phyloP scores from a whole-genome alignment of 1,140 invertebrate species.

The Drosophila ananassae region DNA sequence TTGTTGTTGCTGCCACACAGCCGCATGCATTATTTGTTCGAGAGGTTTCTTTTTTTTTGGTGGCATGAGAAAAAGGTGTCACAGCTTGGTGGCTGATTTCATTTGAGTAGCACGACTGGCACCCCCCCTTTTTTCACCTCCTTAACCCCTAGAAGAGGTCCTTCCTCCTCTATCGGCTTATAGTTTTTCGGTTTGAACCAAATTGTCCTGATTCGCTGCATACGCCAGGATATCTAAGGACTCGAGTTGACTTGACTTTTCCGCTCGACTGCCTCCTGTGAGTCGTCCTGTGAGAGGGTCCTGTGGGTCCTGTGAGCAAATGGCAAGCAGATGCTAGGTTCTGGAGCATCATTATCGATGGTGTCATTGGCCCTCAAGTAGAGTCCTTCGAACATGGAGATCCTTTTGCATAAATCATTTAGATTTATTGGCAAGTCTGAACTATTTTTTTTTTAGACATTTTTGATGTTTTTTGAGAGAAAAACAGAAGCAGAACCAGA shows the following conservation, averaged over 20 bases:
- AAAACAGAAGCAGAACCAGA: conserved; percentile 18
- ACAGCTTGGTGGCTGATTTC: conserved; percentile 35
- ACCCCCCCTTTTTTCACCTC: conserved; percentile 5
- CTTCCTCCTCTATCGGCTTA: background rate
- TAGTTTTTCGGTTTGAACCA: conserved; percentile 36
- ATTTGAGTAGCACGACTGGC: conserved; percentile 45
- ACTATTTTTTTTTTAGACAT: background rate
- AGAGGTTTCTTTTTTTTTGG: conserved; percentile 41
- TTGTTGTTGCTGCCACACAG: conserved; percentile 19
- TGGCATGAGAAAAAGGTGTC: conserved; percentile 10
- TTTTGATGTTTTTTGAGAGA: conserved; percentile 28
- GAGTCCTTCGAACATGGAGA: conserved; percentile 9
- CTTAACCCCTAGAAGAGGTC: background rate
- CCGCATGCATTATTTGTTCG: conserved; percentile 74
- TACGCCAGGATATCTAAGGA: conserved; percentile 34
- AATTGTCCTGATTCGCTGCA: conserved; percentile 44
- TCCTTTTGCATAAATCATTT: conserved; percentile 30
- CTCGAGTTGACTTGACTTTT: conserved; percentile 70
- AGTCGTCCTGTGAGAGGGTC: conserved; percentile 19
- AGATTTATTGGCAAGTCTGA: conserved; percentile 11
- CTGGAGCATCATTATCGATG: conserved; percentile 65
- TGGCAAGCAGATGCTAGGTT: conserved; percentile 35
- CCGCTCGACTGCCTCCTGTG: conserved; percentile 54
- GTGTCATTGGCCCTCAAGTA: conserved; percentile 59
- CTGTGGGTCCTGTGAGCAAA: conserved; percentile 26